Base-by-base conservation (phyloP, 2,888 invertebrate genomes). In the Agrotis exclamationis region DNA sequence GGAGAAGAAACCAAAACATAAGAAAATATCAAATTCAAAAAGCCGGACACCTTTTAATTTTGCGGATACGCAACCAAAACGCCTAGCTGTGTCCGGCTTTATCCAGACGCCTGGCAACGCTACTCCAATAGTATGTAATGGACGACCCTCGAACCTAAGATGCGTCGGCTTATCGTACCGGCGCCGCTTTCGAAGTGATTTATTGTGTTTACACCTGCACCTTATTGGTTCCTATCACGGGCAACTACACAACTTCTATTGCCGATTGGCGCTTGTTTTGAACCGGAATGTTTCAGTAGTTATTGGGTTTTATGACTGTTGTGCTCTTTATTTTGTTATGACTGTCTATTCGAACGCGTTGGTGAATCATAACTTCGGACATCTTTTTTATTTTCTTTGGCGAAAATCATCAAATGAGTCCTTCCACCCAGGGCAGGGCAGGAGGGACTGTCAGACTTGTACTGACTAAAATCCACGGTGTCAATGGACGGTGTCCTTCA, bases 141-240 rank as follows among this genome's bases (percentile, higher is more conserved):
- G 76, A 71, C 80, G 70, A 65, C 70, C 70, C 77, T 83, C 56
- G 74, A 83, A 66, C 65, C 59, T 77, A 80, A 83, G 83, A 83
- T 70, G 83, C 80, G 78, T 80, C 68, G 80, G 82, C 78, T 82
- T 82, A 83, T 82, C 80, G 74, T 70, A 74, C 77, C 65, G 78
- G 80, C 83, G 74, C 69, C 80, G 80, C 76, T 70, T 80, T 44
- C 63, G 47, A 56, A n/a, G 57, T 80, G 81, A 80, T 82, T 83
- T 82, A 82, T 83, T 78, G 69, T 80, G 75, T 79, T 81, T 81
- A 78, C 78, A 80, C 82, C 80, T 81, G 78, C 70, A 78, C 48
- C 63, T 77, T 81, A 83, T 83, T 78, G 78, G 78, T 70, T 70
- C 56, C 54, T 79, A 69, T 82, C 62, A 79, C 50, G 60, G 60